These are phyloP conservation scores for Eupelmus urozonus DNA, from an alignment of 2,888 invertebrate genomes.

Conservation along the genomic window DNA sequence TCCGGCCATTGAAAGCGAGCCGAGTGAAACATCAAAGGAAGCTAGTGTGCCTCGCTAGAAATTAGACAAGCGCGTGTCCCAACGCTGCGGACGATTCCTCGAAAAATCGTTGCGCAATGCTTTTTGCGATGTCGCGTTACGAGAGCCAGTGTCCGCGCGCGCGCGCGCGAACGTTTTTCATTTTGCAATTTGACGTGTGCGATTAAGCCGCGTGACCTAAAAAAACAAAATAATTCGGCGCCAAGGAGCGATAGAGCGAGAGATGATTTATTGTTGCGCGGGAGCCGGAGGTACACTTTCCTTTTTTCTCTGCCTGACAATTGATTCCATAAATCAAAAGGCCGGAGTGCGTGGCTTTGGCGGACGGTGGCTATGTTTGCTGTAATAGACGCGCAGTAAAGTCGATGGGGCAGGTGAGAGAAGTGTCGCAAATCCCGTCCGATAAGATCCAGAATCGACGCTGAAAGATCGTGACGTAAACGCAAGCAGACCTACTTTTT, in stretches of 20 bases:
- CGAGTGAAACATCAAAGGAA: slow-evolving; percentile 25
- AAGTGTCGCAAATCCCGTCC: not conserved
- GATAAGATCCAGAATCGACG: not conserved
- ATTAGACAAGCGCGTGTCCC: slow-evolving; percentile 5
- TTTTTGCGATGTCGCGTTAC: not conserved
- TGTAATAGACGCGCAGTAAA: slow-evolving; percentile 1
- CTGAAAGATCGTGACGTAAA: not conserved
- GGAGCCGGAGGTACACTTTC: slow-evolving; percentile 2
- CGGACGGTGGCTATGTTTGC: not conserved
- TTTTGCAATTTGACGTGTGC: slow-evolving; percentile 32
- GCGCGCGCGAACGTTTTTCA: slow-evolving; percentile 9
- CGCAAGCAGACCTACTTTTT: no score
- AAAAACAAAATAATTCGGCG: slow-evolving; percentile 36
- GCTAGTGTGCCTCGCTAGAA: not conserved
- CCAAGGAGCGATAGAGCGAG: not conserved
- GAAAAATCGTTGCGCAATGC: slow-evolving; percentile 34
- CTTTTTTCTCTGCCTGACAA: not conserved
- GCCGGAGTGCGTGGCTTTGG: not conserved
- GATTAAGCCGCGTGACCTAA: slow-evolving; percentile 34
- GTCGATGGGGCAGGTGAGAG: slow-evolving; percentile 10
- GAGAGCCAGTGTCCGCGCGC: not conserved
- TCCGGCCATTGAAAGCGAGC: slow-evolving; percentile 23
- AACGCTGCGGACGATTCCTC: slow-evolving; percentile 22
- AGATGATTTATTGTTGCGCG: slow-evolving; percentile 28
- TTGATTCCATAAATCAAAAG: slow-evolving; percentile 32